Percentiles rank a stretch among this genome's conserved stretches.
These are phyloP conservation scores for Bradypodion pumilum DNA, from an alignment of 2,797 vertebrate species.

Conservation along the genomic window DNA sequence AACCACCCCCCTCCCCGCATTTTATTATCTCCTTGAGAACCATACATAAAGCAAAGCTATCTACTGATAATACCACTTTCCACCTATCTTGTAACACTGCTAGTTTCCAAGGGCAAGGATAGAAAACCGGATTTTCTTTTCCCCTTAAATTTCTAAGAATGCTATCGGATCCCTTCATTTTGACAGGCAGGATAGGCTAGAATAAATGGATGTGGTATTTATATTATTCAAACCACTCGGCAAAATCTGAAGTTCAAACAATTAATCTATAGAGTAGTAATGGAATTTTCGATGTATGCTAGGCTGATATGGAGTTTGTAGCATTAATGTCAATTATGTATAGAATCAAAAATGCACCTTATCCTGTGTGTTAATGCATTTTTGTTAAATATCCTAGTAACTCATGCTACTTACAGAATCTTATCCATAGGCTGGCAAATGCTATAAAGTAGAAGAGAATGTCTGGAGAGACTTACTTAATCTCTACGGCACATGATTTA, in stretches of 20 bases:
- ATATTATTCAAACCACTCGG: slow-evolving; percentile 58
- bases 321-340: slow-evolving; percentile 65
- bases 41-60: neutral
- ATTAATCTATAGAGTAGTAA: slow-evolving; percentile 77
- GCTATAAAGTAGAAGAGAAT: slow-evolving; percentile 56
- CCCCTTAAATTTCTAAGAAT: slow-evolving; percentile 38
- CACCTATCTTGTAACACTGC: neutral
- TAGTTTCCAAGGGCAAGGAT: slow-evolving; percentile 40
- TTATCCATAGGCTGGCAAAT: slow-evolving; percentile 63
- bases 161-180: slow-evolving; percentile 56
- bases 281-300: slow-evolving; percentile 69
- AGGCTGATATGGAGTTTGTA: slow-evolving; percentile 63
- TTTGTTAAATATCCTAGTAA: slow-evolving; percentile 63
- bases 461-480: slow-evolving; percentile 64
- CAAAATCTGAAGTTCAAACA: slow-evolving; percentile 72
- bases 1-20: too few species aligned
- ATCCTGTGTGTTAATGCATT: slow-evolving; percentile 58
- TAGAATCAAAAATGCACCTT: slow-evolving; percentile 65
- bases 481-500: slow-evolving; percentile 67
- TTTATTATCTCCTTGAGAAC: slow-evolving; percentile 16
- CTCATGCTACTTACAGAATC: slow-evolving; percentile 64
- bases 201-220: slow-evolving; percentile 68
- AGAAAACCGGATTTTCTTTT: slow-evolving; percentile 40
- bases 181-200: slow-evolving; percentile 61
- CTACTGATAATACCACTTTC: slow-evolving; percentile 22